A percentile compares a stretch with the other conserved stretches of the same genome.
Conservation (phyloP, 1,140 invertebrate genomes). For the Dufourea novaeangliae region DNA sequence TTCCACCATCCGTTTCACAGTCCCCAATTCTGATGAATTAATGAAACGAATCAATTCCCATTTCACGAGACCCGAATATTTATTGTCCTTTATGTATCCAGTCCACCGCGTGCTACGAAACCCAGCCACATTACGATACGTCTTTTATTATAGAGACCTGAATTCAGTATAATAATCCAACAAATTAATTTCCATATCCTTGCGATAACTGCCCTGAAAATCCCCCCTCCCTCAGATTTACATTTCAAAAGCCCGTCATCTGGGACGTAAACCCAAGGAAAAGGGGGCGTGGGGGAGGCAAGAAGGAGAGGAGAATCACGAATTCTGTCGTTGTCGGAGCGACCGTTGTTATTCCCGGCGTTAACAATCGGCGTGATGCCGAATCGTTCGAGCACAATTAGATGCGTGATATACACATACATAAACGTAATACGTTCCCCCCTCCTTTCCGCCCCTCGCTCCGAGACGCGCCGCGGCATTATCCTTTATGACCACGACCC, state of each 20-base stretch:
- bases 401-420: conserved; percentile 64
- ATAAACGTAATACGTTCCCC: conserved; percentile 65
- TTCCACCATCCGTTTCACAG: not conserved
- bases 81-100: not conserved
- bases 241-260: not conserved
- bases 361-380: conserved; percentile 57
- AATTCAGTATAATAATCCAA: not conserved
- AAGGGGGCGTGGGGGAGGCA: too few relatives aligned
- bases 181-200: conserved; percentile 1
- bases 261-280: too few relatives aligned
- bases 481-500: conserved; percentile 63
- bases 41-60: not conserved
- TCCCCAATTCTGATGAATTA: too few relatives aligned
- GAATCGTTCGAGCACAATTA: conserved; percentile 59
- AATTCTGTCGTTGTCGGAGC: not conserved
- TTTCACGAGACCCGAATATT: not conserved
- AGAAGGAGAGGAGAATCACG: not conserved
- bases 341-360: conserved; percentile 10
- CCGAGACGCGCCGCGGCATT: conserved; percentile 33
- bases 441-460: not conserved
- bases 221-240: not conserved
- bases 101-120: not conserved
- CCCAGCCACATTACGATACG: too few relatives aligned
- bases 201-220: not conserved
- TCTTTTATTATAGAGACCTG: not conserved